Percentiles rank a stretch among this genome's conserved stretches.
Conservation (phyloP, 2,888 invertebrate genomes). For the Drosophila neotestacea region DNA sequence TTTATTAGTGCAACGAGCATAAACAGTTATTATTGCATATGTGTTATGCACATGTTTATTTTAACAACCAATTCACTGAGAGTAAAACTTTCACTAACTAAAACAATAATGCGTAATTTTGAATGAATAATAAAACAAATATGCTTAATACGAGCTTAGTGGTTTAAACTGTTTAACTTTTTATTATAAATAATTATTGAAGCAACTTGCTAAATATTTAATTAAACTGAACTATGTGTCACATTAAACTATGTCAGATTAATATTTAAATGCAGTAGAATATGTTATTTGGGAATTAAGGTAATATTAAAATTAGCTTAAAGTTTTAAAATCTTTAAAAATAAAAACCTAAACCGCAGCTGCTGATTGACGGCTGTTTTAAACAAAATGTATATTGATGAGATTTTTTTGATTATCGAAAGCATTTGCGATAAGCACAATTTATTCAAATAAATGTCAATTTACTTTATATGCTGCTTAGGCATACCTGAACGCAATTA, state of each 20-base stretch:
- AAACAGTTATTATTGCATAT: constrained; percentile 7
- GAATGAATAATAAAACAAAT: background rate
- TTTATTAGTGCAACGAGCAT: constrained; percentile 12
- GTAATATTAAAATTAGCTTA: too few relatives aligned
- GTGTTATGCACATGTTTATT: constrained; percentile 1
- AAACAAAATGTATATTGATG: background rate
- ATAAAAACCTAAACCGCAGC: too few relatives aligned
- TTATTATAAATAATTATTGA: background rate
- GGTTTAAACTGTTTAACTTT: background rate
- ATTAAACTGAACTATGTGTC: constrained; percentile 5
- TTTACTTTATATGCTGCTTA: background rate
- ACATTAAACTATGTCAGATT: background rate
- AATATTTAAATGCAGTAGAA: too few relatives aligned
- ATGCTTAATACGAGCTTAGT: background rate
- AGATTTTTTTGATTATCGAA: background rate
- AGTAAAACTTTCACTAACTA: constrained; percentile 20
- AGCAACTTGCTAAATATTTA: background rate
- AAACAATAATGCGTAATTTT: background rate
- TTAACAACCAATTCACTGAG: constrained; percentile 5
- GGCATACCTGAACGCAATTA: constrained; percentile 39
- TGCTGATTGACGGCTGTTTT: too few relatives aligned
- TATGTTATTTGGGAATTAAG: too few relatives aligned
- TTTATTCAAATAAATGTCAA: constrained; percentile 7
- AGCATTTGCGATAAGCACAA: background rate
- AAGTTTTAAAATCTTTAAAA: too few relatives aligned